Conservation (phyloP, 2,797 vertebrate genomes). For the Gobio occitaniae region DNA sequence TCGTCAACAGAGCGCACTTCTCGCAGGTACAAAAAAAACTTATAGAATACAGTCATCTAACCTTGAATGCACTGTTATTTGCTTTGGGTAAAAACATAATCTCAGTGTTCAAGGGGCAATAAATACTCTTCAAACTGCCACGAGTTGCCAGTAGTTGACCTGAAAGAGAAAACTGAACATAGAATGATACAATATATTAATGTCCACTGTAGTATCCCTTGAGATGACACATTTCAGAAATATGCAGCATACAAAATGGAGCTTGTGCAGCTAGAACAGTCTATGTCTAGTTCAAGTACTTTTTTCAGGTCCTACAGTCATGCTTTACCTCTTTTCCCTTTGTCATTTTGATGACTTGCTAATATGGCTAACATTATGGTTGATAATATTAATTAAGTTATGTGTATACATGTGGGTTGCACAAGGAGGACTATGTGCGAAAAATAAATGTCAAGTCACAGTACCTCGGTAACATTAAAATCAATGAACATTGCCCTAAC, state of each 20-base stretch:
- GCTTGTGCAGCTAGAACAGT: not conserved
- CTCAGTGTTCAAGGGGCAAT: not conserved
- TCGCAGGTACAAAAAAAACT: slow-evolving; percentile 76
- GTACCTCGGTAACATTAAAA: not conserved
- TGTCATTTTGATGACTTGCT: not conserved
- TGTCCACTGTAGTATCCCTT: not conserved
- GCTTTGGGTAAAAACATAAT: not conserved
- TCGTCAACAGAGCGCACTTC: slow-evolving; percentile 90
- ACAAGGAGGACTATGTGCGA: not conserved
- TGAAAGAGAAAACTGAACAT: not conserved
- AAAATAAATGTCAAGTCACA: not conserved
- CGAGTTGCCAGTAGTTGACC: not conserved
- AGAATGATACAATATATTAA: not conserved
- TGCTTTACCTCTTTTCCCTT: not conserved
- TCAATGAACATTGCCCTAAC: not conserved
- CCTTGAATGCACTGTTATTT: not conserved
- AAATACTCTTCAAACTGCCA: not conserved
- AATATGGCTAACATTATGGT: not conserved
- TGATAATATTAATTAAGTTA: not conserved
- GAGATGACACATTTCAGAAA: not conserved
- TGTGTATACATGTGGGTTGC: not conserved
- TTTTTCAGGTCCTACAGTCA: not conserved
- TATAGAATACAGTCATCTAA: not conserved
- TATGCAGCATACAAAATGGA: not conserved
- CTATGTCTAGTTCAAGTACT: not conserved